These are phyloP conservation scores for Microcebus lehilahytsara DNA, from an alignment of 2,113 vertebrate genomes.

Conservation along the genomic window DNA sequence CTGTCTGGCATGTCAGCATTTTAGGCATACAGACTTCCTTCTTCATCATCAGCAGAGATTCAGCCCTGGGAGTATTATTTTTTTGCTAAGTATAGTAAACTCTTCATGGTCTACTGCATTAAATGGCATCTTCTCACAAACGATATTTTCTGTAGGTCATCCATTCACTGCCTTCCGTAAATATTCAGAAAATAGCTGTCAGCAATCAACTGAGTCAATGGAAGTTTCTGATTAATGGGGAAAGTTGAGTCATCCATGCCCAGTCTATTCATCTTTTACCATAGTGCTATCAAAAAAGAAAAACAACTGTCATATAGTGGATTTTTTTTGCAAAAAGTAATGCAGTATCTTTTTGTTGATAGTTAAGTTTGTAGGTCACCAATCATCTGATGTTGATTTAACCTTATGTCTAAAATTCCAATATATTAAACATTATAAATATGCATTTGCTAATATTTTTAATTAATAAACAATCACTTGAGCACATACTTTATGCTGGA, in stretches of 20 bases:
- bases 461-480: not conserved
- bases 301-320: not conserved
- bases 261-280: not conserved
- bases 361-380: not conserved
- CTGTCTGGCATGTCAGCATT: not conserved
- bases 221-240: constrained; percentile 16
- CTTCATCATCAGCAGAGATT: constrained; percentile 15
- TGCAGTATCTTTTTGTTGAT: not conserved
- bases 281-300: not conserved
- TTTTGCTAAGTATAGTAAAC: constrained; percentile 49
- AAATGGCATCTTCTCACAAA: constrained; percentile 2
- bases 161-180: constrained; percentile 40
- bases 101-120: constrained; percentile 9
- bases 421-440: not conserved
- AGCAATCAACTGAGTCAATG: constrained; percentile 39
- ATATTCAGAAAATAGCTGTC: constrained; percentile 27
- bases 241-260: constrained; percentile 22
- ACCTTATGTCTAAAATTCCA: not conserved
- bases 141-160: constrained; percentile 45
- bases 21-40: not conserved
- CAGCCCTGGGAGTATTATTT: not conserved
- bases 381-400: not conserved
- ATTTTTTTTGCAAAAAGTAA: not conserved
- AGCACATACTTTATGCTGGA: not conserved
- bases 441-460: not conserved